phyloP scores from a whole-genome alignment of 2,113 vertebrate genomes.

The Ictidomys tridecemlineatus region DNA sequence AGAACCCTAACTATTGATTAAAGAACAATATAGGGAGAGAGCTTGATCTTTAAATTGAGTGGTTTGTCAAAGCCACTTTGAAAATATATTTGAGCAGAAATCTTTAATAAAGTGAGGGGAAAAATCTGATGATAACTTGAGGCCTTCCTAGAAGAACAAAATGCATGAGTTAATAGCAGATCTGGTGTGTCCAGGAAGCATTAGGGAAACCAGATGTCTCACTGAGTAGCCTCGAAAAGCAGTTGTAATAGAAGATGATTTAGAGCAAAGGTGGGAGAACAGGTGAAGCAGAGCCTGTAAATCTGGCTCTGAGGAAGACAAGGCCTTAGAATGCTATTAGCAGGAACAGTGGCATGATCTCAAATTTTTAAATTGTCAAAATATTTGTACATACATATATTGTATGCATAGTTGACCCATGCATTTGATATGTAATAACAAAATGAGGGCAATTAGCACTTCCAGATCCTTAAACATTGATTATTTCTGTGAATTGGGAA shows the following conservation, averaged over 20 bases:
- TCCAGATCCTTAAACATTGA: background rate
- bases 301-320: too few relatives aligned
- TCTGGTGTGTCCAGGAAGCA: background rate
- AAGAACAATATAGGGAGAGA: background rate
- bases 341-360: too few relatives aligned
- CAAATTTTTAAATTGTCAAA: too few relatives aligned
- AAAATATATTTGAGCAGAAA: slow-evolving; percentile 30
- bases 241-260: too few relatives aligned
- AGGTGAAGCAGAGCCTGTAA: too few relatives aligned
- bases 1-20: background rate
- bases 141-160: background rate
- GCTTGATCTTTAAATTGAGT: background rate
- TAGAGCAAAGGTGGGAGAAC: too few relatives aligned
- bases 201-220: background rate
- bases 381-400: too few relatives aligned
- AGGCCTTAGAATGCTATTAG: too few relatives aligned
- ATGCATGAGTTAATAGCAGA: background rate
- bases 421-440: too few relatives aligned
- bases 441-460: too few relatives aligned
- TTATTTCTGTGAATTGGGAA: background rate
- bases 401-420: too few relatives aligned
- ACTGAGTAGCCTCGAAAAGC: background rate
- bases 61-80: background rate
- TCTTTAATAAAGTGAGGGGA: background rate
- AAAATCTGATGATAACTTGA: background rate